phyloP scores from a whole-genome alignment of 2,113 vertebrate species.

The Symphodus melops region DNA sequence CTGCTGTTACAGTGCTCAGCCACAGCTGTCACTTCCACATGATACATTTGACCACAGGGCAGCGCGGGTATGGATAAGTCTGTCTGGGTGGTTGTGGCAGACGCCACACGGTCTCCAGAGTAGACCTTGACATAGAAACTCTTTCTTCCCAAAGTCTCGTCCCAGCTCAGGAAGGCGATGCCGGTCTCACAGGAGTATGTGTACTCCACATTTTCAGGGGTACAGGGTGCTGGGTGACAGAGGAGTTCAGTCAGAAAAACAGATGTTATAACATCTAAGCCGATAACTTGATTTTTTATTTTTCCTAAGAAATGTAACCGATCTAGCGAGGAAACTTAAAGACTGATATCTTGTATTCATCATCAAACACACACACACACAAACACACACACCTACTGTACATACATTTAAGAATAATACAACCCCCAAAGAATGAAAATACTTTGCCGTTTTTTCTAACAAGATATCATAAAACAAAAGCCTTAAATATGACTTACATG shows the following conservation, averaged over 20 bases:
- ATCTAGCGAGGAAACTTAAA: no score
- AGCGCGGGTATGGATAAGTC: constrained; percentile 65
- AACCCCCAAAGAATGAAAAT: background rate
- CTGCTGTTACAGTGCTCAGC: constrained; percentile 80
- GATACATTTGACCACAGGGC: constrained; percentile 75
- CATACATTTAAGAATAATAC: no score
- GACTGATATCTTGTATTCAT: no score
- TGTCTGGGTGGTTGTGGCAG: constrained; percentile 61
- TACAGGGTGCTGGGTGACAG: constrained; percentile 75
- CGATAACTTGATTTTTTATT: no score
- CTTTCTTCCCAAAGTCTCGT: constrained; percentile 69
- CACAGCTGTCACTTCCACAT: constrained; percentile 66
- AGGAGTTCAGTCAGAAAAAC: background rate
- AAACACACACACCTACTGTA: no score
- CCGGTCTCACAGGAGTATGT: constrained; percentile 71
- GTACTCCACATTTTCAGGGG: constrained; percentile 64
- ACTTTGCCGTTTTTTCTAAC: no score
- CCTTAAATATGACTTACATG: constrained; percentile 62
- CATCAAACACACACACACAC: no score
- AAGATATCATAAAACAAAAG: no score
- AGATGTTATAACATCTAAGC: no score
- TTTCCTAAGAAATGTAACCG: no score
- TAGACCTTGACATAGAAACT: constrained; percentile 51
- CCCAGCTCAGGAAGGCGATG: constrained; percentile 75
- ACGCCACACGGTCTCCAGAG: constrained; percentile 39